These are phyloP conservation scores for Acholoe squamosa DNA, from an alignment of 2,888 invertebrate species.

Conservation along the genomic window DNA sequence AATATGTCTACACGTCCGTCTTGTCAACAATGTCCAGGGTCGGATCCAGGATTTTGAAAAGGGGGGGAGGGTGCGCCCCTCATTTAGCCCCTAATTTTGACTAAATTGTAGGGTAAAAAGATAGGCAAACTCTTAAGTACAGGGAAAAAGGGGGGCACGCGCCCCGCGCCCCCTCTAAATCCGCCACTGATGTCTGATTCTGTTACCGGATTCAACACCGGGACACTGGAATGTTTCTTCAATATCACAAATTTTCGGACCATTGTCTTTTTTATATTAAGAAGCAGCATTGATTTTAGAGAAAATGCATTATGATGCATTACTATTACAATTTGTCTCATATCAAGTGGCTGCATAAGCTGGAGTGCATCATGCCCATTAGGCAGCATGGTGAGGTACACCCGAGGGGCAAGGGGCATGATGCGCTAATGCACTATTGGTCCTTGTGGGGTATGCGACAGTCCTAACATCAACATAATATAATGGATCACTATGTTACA, in stretches of 20 bases:
- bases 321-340: background rate
- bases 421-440: background rate
- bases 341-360: background rate
- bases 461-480: too few species aligned
- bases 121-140: too few species aligned
- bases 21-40: background rate
- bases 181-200: background rate
- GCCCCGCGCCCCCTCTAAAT: too few species aligned
- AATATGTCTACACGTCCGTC: background rate
- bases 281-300: background rate
- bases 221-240: background rate
- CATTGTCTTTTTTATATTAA: background rate
- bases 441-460: too few species aligned
- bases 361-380: background rate
- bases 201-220: background rate
- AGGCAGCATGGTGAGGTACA: background rate
- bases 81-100: too few species aligned
- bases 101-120: too few species aligned
- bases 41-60: too few species aligned
- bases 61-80: too few species aligned
- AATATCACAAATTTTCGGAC: background rate
- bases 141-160: too few species aligned
- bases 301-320: background rate
- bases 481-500: too few species aligned
- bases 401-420: background rate